A percentile compares a stretch with the other conserved stretches of the same genome.
phyloP scores from a whole-genome alignment of 2,113 vertebrate genomes.

The Sphyrna mokarran region DNA sequence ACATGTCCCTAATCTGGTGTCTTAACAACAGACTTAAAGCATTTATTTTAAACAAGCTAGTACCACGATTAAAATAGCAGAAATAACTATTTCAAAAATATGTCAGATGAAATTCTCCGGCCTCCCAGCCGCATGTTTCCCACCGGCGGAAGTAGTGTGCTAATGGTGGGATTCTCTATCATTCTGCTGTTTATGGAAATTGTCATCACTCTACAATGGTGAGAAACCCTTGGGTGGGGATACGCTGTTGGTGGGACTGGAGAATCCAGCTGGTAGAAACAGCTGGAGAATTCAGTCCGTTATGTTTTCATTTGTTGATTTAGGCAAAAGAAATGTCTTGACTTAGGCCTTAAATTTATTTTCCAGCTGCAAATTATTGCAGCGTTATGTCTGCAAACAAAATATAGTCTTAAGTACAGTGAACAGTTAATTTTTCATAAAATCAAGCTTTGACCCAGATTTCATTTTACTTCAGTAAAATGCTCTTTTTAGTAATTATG shows the following conservation, averaged over 20 bases:
- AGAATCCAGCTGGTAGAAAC: too few species aligned
- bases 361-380: neutral
- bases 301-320: neutral
- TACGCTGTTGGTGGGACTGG: too few species aligned
- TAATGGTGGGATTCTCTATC: too few species aligned
- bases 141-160: too few species aligned
- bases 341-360: neutral
- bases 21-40: neutral
- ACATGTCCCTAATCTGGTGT: neutral
- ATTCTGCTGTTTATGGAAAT: too few species aligned
- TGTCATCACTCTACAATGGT: too few species aligned
- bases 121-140: too few species aligned
- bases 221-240: too few species aligned
- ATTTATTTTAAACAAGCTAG: neutral
- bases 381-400: neutral
- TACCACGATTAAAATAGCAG: neutral
- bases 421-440: conserved; percentile 24
- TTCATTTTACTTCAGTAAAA: neutral
- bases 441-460: neutral
- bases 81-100: neutral
- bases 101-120: too few species aligned
- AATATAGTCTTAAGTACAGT: neutral
- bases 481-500: neutral
- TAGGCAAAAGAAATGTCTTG: neutral
- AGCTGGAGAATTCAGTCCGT: neutral